These are phyloP conservation scores for Papilio protenor DNA, from an alignment of 2,888 invertebrate species.

Conservation along the genomic window DNA sequence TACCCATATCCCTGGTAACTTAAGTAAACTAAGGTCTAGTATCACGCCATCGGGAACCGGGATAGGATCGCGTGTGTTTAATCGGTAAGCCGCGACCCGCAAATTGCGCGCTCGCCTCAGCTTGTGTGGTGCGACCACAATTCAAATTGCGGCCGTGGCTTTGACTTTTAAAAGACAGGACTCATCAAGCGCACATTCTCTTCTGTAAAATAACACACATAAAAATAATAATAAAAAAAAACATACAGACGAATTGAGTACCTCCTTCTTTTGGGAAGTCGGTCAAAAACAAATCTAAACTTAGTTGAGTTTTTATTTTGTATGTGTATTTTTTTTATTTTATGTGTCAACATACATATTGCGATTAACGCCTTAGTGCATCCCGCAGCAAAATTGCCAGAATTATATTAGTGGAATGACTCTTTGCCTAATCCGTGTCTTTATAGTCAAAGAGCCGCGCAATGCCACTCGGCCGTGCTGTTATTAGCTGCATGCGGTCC, in stretches of 20 bases:
- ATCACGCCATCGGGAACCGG: conserved; percentile 36
- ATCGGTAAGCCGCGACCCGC: conserved; percentile 50
- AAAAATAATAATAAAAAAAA: too few relatives aligned
- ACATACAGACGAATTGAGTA: too few relatives aligned
- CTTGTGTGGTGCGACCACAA: conserved; percentile 39
- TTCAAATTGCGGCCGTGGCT: conserved; percentile 34
- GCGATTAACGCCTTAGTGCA: neutral
- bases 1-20: neutral
- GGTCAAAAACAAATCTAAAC: too few relatives aligned
- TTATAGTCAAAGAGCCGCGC: conserved; percentile 7
- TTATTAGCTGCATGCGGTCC: conserved; percentile 41
- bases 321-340: neutral
- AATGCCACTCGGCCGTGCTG: conserved; percentile 25
- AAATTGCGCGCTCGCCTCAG: conserved; percentile 50
- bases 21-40: conserved; percentile 15
- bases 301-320: neutral
- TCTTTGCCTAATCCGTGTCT: neutral
- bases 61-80: conserved; percentile 53
- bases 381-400: neutral
- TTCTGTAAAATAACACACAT: neutral
- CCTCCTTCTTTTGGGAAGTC: too few relatives aligned
- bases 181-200: neutral
- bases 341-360: neutral
- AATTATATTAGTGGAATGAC: neutral
- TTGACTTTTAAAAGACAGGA: neutral